Evolutionary conservation across 2,888 invertebrate species (phyloP).

Genomic region (Dolichomitus sp.): DNA sequence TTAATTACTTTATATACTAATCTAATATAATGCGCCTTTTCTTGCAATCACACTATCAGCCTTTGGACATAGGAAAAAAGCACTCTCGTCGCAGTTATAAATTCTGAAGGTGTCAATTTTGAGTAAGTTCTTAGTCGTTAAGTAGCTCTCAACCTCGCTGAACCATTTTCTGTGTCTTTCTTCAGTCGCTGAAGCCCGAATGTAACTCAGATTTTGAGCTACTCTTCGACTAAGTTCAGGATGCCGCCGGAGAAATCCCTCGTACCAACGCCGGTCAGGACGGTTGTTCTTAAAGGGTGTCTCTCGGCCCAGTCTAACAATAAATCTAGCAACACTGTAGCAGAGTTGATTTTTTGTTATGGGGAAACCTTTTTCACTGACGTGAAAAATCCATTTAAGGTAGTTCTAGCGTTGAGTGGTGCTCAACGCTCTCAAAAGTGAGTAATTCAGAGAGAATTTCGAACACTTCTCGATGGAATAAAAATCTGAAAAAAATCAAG

Average conservation of each 20-base stretch:
- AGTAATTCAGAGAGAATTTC: too few species aligned
- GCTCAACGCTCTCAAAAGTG: too few species aligned
- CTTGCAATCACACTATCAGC: constrained; percentile 67
- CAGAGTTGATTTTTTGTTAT: too few species aligned
- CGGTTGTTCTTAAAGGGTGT: constrained; percentile 72
- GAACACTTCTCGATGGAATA: too few species aligned
- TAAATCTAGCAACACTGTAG: too few species aligned
- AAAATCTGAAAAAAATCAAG: too few species aligned
- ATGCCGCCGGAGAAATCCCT: constrained; percentile 75
- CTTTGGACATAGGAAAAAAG: constrained; percentile 75
- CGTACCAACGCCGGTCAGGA: constrained; percentile 77
- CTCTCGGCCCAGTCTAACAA: constrained; percentile 22
- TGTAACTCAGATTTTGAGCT: constrained; percentile 77
- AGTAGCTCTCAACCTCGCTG: constrained; percentile 59
- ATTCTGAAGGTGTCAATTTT: constrained; percentile 27
- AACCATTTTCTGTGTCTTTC: constrained; percentile 77
- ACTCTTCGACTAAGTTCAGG: constrained; percentile 73
- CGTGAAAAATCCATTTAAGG: too few species aligned
- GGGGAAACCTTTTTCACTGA: too few species aligned
- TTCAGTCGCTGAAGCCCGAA: constrained; percentile 75
- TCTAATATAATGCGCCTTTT: constrained; percentile 70
- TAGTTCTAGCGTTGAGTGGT: too few species aligned
- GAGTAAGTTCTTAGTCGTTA: constrained; percentile 10
- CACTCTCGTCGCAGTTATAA: constrained; percentile 68
- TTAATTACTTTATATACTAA: constrained; percentile 66